Evolutionary conservation across 2,113 vertebrate genomes (phyloP).

Genomic region (Gobiocypris rarus): DNA sequence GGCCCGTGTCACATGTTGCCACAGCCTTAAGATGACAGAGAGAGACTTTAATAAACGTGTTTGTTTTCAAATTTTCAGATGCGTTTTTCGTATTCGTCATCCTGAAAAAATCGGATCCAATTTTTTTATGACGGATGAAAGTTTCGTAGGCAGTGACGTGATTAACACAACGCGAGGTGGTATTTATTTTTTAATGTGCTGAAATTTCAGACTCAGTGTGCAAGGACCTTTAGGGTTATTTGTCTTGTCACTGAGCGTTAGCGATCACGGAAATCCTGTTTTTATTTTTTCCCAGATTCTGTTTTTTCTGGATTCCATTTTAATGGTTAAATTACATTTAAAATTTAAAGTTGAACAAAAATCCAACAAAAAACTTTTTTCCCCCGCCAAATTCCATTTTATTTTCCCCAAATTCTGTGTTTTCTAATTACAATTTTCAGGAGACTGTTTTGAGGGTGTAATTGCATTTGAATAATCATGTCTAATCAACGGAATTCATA

Average conservation of each 20-base stretch:
- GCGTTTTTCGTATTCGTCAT: too few relatives aligned
- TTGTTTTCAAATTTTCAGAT: neutral
- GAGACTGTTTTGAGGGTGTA: neutral
- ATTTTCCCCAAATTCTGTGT: neutral
- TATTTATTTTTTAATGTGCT: too few relatives aligned
- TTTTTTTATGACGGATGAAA: too few relatives aligned
- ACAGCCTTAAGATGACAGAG: constrained; percentile 79
- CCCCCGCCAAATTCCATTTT: too few relatives aligned
- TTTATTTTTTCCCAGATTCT: neutral
- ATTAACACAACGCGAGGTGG: too few relatives aligned
- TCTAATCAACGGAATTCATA: neutral
- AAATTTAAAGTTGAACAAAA: too few relatives aligned
- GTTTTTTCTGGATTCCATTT: neutral
- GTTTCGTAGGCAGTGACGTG: too few relatives aligned
- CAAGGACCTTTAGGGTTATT: neutral
- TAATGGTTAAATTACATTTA: too few relatives aligned
- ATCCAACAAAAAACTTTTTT: too few relatives aligned
- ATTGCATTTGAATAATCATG: neutral
- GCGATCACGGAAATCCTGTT: neutral
- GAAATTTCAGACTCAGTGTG: too few relatives aligned
- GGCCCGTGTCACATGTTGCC: constrained; percentile 95
- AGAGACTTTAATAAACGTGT: neutral
- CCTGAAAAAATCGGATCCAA: too few relatives aligned
- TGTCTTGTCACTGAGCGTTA: neutral
- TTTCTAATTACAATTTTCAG: neutral